phyloP scores from a whole-genome alignment of 2,888 invertebrate species.

The Epinotia bilunana region DNA sequence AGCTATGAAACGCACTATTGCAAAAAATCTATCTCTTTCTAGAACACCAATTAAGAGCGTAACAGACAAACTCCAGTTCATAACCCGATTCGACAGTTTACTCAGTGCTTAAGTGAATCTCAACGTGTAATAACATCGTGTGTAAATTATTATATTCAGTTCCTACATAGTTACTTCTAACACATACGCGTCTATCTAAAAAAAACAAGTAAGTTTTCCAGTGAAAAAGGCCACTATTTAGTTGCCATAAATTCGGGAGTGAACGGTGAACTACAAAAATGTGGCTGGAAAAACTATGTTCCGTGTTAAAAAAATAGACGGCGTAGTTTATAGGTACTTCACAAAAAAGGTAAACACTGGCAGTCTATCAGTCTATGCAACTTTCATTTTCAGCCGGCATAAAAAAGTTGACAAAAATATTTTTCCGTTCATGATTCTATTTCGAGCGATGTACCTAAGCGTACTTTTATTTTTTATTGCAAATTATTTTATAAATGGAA shows the following conservation, averaged over 20 bases:
- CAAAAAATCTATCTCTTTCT: slow-evolving; percentile 43
- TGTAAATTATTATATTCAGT: slow-evolving; percentile 1
- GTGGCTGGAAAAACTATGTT: slow-evolving; percentile 11
- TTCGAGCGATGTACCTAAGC: slow-evolving; percentile 8
- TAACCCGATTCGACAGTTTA: slow-evolving; percentile 6
- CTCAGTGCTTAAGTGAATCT: slow-evolving; percentile 23
- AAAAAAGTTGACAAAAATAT: slow-evolving; percentile 28
- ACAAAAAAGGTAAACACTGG: slow-evolving; percentile 27
- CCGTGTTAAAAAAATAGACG: slow-evolving; percentile 20
- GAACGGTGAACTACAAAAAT: slow-evolving; percentile 14
- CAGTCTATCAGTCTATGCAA: slow-evolving; percentile 27
- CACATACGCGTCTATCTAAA: neutral
- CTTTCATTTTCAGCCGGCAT: slow-evolving; percentile 20
- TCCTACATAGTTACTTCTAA: neutral
- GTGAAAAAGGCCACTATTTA: slow-evolving; percentile 1
- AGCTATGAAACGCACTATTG: slow-evolving; percentile 39
- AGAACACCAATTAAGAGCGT: slow-evolving; percentile 17
- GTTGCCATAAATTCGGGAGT: slow-evolving; percentile 12
- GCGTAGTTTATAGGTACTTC: slow-evolving; percentile 22
- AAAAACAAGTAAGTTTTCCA: neutral
- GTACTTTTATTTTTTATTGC: slow-evolving; percentile 15
- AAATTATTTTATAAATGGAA: slow-evolving; percentile 2
- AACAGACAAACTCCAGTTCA: slow-evolving; percentile 25
- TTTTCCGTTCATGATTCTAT: slow-evolving; percentile 20
- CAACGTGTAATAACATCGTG: slow-evolving; percentile 21